Evolutionary conservation across 2,888 invertebrate genomes (phyloP).

Genomic region (Elgonia sp.): DNA sequence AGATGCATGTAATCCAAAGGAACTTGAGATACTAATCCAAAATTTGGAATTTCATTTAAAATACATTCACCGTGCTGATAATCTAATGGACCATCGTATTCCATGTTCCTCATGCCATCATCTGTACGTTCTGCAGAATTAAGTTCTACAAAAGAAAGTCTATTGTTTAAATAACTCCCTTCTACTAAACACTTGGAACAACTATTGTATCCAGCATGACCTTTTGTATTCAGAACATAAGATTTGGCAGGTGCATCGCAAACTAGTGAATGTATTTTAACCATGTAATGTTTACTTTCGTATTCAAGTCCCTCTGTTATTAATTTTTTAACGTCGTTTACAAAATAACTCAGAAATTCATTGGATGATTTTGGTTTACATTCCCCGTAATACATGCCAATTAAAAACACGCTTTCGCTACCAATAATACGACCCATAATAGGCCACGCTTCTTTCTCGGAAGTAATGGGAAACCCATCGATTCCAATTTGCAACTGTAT

Average conservation of each 20-base stretch:
- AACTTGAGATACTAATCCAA: constrained; percentile 33
- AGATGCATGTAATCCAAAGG: constrained; percentile 38
- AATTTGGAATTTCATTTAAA: constrained; percentile 39
- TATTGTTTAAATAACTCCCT: constrained; percentile 24
- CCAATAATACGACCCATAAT: constrained; percentile 22
- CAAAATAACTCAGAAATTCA: constrained; percentile 31
- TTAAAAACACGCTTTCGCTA: constrained; percentile 1
- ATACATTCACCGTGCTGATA: constrained; percentile 39
- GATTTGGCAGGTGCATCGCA: constrained; percentile 58
- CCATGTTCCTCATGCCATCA: constrained; percentile 32
- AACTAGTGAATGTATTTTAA: not conserved
- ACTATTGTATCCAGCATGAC: constrained; percentile 30
- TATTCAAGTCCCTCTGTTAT: not conserved
- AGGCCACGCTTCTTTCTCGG: constrained; percentile 21
- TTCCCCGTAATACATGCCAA: constrained; percentile 10
- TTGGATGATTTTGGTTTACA: constrained; percentile 9
- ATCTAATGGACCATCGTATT: constrained; percentile 13
- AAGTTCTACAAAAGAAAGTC: constrained; percentile 31
- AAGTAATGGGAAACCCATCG: constrained; percentile 20
- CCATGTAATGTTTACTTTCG: not conserved
- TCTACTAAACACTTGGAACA: constrained; percentile 38
- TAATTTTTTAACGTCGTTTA: constrained; percentile 2
- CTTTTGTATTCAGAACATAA: constrained; percentile 37
- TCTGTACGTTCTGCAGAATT: constrained; percentile 33
- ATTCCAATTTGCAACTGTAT: constrained; percentile 1